Percentiles rank a stretch among this genome's conserved stretches.
phyloP scores from a whole-genome alignment of 2,113 vertebrate genomes.

The Nycticorax nycticorax region DNA sequence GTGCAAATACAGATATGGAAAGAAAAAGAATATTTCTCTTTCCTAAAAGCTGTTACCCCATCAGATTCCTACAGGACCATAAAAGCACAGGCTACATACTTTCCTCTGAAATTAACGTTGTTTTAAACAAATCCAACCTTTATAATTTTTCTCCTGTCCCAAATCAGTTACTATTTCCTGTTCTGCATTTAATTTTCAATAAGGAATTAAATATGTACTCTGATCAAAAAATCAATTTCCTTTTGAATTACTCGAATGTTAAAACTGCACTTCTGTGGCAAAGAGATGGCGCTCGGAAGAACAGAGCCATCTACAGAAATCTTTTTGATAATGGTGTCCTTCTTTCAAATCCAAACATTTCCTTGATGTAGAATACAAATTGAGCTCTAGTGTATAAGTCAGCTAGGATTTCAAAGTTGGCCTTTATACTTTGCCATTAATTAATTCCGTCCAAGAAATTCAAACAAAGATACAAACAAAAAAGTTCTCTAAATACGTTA shows the following conservation, averaged over 20 bases:
- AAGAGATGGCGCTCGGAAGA: neutral
- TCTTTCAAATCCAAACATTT: constrained; percentile 66
- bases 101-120: neutral
- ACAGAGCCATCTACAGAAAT: constrained; percentile 61
- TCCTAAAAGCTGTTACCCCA: neutral
- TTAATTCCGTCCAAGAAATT: constrained; percentile 66
- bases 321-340: constrained; percentile 64
- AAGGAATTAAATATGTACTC: neutral
- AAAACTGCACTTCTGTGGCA: neutral
- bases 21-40: neutral
- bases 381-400: constrained; percentile 63
- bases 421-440: constrained; percentile 64
- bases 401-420: constrained; percentile 64
- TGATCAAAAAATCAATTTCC: constrained; percentile 18
- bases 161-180: neutral
- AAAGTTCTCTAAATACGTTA: constrained; percentile 69
- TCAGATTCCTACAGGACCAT: neutral
- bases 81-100: neutral
- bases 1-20: neutral
- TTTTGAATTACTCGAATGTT: constrained; percentile 14
- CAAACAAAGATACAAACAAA: constrained; percentile 67
- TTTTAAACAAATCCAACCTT: neutral
- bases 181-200: constrained; percentile 3
- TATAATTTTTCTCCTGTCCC: neutral
- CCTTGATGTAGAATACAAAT: constrained; percentile 69